These are phyloP conservation scores for Corydoras maculifer DNA, from an alignment of 2,113 vertebrate genomes.

Conservation along the genomic window DNA sequence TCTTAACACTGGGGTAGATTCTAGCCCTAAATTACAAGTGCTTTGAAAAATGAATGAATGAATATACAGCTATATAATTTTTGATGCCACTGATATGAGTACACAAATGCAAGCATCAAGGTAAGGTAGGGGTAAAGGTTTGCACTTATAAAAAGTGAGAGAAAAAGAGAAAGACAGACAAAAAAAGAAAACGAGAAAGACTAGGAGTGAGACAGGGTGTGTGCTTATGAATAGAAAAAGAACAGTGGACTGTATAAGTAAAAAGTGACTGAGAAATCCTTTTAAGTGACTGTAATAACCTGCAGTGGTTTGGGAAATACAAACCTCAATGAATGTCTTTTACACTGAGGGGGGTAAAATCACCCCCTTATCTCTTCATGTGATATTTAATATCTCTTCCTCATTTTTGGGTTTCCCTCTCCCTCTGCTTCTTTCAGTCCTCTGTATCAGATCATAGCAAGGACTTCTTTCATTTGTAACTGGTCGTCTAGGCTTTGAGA, in stretches of 20 bases:
- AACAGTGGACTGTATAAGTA: neutral
- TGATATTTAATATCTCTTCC: conserved; percentile 80
- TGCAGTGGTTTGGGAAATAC: conserved; percentile 31
- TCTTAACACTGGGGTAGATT: no score
- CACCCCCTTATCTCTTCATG: conserved; percentile 66
- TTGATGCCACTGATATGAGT: no score
- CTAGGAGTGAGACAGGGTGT: neutral
- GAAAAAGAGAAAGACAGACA: no score
- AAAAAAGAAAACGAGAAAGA: no score
- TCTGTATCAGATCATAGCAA: conserved; percentile 2
- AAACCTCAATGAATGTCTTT: conserved; percentile 34
- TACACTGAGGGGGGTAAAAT: conserved; percentile 67
- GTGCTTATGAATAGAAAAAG: neutral
- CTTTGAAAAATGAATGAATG: no score
- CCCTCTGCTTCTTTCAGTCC: neutral
- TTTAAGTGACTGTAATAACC: conserved; percentile 40
- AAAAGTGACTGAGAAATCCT: conserved; percentile 8
- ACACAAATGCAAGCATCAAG: no score
- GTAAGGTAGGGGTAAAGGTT: no score
- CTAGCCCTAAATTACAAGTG: no score
- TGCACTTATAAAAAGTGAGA: no score
- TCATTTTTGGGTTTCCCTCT: conserved; percentile 1
- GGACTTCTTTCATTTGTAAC: conserved; percentile 2
- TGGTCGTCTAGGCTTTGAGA: conserved; percentile 8
- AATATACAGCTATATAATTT: no score